phyloP scores from a whole-genome alignment of 2,797 vertebrate species.

The Alexandromys oeconomus region DNA sequence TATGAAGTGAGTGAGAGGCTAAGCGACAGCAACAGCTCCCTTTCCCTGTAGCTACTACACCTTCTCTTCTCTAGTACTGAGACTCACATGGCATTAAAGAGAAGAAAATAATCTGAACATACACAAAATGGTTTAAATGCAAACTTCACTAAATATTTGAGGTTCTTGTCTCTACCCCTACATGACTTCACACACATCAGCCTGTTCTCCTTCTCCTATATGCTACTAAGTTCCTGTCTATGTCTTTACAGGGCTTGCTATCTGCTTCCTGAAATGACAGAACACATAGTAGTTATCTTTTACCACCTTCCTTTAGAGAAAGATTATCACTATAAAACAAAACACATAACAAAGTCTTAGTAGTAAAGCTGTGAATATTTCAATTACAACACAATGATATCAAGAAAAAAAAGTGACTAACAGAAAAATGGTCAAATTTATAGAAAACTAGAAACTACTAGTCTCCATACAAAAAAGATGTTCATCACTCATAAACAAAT shows the following conservation, averaged over 20 bases:
- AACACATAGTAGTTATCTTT: neutral
- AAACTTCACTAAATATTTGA: constrained; percentile 49
- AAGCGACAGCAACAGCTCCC: neutral
- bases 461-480: constrained; percentile 51
- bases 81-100: neutral
- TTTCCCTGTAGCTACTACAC: neutral
- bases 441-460: constrained; percentile 56
- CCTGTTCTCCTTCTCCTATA: constrained; percentile 24
- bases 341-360: constrained; percentile 37
- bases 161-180: constrained; percentile 12
- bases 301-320: constrained; percentile 27
- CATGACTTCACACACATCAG: neutral
- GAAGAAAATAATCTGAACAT: neutral
- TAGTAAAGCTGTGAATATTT: constrained; percentile 57
- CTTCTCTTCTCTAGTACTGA: neutral
- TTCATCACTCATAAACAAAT: constrained; percentile 42
- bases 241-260: constrained; percentile 9
- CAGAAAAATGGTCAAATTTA: constrained; percentile 52
- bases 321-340: neutral
- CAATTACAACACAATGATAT: constrained; percentile 54
- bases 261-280: constrained; percentile 30
- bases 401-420: constrained; percentile 67
- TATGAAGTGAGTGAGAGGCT: neutral
- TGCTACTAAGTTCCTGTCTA: constrained; percentile 30
- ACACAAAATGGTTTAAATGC: neutral